Evolutionary conservation across 2,113 vertebrate genomes (phyloP).

Genomic region (Mellivora capensis): DNA sequence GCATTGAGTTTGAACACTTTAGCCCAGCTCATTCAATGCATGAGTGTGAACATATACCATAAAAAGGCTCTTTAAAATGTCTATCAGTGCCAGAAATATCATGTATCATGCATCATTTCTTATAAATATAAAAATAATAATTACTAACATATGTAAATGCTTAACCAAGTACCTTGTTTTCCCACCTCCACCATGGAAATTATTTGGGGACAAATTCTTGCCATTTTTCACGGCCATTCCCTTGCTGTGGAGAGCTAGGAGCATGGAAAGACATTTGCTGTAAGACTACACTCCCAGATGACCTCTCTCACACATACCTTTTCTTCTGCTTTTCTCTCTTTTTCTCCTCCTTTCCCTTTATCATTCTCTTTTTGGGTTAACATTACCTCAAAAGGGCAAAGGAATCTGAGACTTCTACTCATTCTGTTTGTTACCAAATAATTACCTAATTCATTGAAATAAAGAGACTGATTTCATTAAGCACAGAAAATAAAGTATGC

Average conservation of each 20-base stretch:
- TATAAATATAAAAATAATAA: background rate
- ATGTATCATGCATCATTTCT: background rate
- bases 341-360: background rate
- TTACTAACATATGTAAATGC: background rate
- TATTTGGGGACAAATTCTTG: background rate
- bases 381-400: background rate
- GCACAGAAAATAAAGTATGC: background rate
- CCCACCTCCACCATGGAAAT: background rate
- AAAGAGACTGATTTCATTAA: background rate
- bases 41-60: background rate
- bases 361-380: background rate
- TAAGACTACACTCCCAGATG: background rate
- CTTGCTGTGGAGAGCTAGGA: background rate
- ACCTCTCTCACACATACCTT: background rate
- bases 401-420: background rate
- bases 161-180: background rate
- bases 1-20: background rate
- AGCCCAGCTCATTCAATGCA: background rate
- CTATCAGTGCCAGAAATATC: background rate
- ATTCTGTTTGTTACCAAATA: background rate
- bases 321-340: background rate
- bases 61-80: background rate
- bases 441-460: background rate
- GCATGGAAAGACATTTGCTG: rapidly evolving
- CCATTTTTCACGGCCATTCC: background rate